A percentile compares a stretch with the other conserved stretches of the same genome.
phyloP scores from a whole-genome alignment of 2,797 vertebrate species.

The Clarias laeviceps region DNA sequence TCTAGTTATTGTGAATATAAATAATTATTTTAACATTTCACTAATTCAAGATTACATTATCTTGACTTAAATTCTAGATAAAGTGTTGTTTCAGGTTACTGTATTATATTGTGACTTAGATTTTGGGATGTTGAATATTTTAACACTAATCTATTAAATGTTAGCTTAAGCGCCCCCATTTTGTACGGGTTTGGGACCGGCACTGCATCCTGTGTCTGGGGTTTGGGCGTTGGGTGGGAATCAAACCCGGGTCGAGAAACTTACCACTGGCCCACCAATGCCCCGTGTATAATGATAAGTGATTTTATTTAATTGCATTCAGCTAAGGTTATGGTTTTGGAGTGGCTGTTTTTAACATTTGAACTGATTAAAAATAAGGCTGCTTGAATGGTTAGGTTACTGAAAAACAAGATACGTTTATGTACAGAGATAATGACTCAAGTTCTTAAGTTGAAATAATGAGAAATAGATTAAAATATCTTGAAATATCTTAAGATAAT shows the following conservation, averaged over 20 bases:
- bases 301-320: neutral
- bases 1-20: neutral
- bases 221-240: too few relatives aligned
- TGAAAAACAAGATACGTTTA: neutral
- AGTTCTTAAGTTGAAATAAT: neutral
- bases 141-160: neutral
- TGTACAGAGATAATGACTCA: neutral
- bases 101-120: neutral
- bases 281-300: neutral
- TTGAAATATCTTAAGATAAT: neutral
- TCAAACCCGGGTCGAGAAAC: too few relatives aligned
- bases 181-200: too few relatives aligned
- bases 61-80: neutral
- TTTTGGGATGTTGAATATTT: neutral
- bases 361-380: neutral
- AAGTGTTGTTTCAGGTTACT: neutral
- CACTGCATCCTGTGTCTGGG: too few relatives aligned
- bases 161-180: neutral
- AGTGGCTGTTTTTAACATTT: neutral
- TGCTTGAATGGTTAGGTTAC: neutral
- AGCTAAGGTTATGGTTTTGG: neutral
- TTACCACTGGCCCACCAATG: too few relatives aligned
- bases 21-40: neutral
- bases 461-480: neutral
- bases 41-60: neutral